Evolutionary conservation across 2,888 invertebrate genomes (phyloP), one percentile per base, ranked within the genome.

Genomic region (Syrphus vitripennis): DNA sequence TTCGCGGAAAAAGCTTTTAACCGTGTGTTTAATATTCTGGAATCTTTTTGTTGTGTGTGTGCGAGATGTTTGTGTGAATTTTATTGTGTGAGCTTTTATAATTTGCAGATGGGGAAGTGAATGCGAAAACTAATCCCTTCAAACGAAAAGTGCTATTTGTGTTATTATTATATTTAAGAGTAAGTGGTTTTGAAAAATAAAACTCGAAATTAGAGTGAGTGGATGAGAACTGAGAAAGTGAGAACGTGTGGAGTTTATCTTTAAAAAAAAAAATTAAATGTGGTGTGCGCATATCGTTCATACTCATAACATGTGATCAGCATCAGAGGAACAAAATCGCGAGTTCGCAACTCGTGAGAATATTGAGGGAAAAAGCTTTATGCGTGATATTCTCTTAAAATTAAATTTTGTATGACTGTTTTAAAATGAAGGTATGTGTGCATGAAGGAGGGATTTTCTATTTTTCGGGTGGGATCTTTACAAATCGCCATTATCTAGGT

Each of bases 401-500:
- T 40, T 14, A 31, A 42, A 24, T n/a, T 72, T n/a, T 55, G 4
- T 59, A 29, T 53, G n/a, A n/a, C n/a, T n/a, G n/a, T 24, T 29
- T 24, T 5, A 42, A 16, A n/a, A 42, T 5, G 42, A 12, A n/a
- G 59, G 71, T n/a, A 21, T 72, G 50, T 83, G 61, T 74, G 67
- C 21, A 16, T 78, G 19, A 31, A 29, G 75, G 34, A 71, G 50
- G 81, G 45, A 9, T 55, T 69, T 84, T 67, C 59, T 24, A 26
- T 42, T 16, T 24, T 50, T 57, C 84, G 71, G 71, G 81, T 81
- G 76, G 76, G 76, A 84, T 84, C 84, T 84, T 67, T 55, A 71
- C 48, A 67, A 76, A 75, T 40, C 84, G 81, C 84, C 84, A 84
- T 84, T 84, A 81, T n/a, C n/a, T n/a, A n/a, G n/a, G n/a, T n/a